Evolutionary conservation across 2,888 invertebrate species (phyloP).

Genomic region (Drosophila yooni): DNA sequence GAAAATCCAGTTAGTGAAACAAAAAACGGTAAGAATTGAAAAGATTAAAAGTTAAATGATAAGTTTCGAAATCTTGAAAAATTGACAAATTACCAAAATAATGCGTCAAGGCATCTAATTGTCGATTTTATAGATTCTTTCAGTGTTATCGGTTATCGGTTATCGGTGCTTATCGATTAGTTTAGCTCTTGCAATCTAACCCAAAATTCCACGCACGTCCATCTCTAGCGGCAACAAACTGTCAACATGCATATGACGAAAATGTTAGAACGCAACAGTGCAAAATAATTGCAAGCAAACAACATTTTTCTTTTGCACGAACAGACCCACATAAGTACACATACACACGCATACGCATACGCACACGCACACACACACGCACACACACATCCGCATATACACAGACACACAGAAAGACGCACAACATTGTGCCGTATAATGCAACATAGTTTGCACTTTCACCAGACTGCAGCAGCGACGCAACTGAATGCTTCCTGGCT

Average conservation of each 20-base stretch:
- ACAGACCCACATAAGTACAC: slow-evolving; percentile 24
- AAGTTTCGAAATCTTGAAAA: neutral
- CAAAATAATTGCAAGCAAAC: slow-evolving; percentile 71
- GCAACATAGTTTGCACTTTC: slow-evolving; percentile 69
- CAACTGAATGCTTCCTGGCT: slow-evolving; percentile 59
- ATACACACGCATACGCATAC: slow-evolving; percentile 7
- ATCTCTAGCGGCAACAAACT: slow-evolving; percentile 32
- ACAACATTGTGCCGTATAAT: slow-evolving; percentile 47
- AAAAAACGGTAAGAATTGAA: neutral
- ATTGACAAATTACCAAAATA: neutral
- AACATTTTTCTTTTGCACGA: slow-evolving; percentile 62
- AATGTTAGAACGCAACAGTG: slow-evolving; percentile 68
- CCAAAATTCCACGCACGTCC: slow-evolving; percentile 5
- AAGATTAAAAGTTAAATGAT: neutral
- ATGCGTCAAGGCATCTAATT: neutral
- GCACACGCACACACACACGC: slow-evolving; percentile 1
- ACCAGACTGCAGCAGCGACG: slow-evolving; percentile 48
- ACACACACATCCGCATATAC: slow-evolving; percentile 6
- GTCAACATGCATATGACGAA: slow-evolving; percentile 56
- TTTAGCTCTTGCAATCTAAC: neutral
- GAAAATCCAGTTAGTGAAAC: neutral
- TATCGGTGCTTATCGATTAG: neutral
- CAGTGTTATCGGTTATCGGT: neutral
- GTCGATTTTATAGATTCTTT: neutral
- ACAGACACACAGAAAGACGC: slow-evolving; percentile 3